Base-by-base conservation (phyloP, 2,888 invertebrate species). In the Anagyrus pseudococci region DNA sequence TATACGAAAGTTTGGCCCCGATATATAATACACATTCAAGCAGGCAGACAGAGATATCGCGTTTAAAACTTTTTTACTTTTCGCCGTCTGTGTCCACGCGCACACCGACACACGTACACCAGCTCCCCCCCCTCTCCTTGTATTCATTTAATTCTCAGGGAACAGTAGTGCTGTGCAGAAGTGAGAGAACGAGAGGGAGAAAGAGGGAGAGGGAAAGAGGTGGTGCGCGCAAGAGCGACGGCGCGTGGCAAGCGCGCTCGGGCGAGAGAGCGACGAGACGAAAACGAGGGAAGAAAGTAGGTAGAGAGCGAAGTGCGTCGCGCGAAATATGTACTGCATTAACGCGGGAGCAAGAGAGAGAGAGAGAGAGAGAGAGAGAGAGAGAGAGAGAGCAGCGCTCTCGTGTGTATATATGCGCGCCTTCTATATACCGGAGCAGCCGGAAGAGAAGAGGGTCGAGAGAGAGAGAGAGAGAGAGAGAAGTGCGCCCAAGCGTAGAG, bases 221-320 rank as follows among this genome's bases (percentile, higher is more conserved):
- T n/a, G n/a, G n/a, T n/a, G 74, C 8, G 15, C 33, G 33, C 33
- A 37, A 37, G 33, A 37, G 33, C 33, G 33, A 8, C 33, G 33
- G 33, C 33, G 33, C 33, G 33, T 37, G 29, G 74, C 72, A 75
- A 74, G 76, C 74, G 76, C 74, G 75, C 77, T n/a, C n/a, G 41
- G 19, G 41, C 2, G 41, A n/a, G 41, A 41, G 19, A 79, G 78
- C 78, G 33, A 15, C 33, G 33, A 8, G 33, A 8, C 3, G 23
- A 8, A 37, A 23, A 23, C 22, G 23, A 46, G 15, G 23, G 15
- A 22, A 37, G 33, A 37, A 37, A 29, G 29, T 29, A 29, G 4
- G n/a, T n/a, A n/a, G n/a, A n/a, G n/a, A n/a, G n/a, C n/a, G 15
- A 2, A 8, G 33, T 37, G 15, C 4, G 33, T 37, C 10, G 33